Evolutionary conservation across 2,888 invertebrate genomes (phyloP), one percentile per base, ranked within the genome.

Genomic region (Chromoteleia sp.): DNA sequence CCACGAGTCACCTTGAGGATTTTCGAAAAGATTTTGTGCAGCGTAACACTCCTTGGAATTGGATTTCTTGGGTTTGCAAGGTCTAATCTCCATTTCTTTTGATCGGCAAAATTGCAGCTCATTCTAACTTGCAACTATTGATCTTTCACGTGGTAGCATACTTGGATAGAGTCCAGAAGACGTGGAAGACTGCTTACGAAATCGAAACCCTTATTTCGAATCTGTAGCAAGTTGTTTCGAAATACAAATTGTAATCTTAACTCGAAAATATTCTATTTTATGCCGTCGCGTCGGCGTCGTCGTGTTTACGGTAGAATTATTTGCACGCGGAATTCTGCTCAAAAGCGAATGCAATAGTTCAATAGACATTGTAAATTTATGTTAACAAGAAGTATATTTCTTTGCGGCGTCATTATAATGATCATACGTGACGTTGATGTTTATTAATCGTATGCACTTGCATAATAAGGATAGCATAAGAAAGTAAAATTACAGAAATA

Each of bases 91-190:
- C 85, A 87, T 88, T 87, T 87, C 85, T 85, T 87, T 89, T 87
- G 87, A 88, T 87, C 85, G 85, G 84, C 85, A 87, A 90, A 90
- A 89, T 83, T 88, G 89, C 89, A 86, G 89, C 83, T 91, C 91
- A 91, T 87, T 88, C 88, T 87, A 90, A 85, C 90, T 90, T 90
- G 90, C 91, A 89, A 87, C 84, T 90, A 88, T 89, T 87, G 84
- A 75, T 74, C 75, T 61, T 75, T 78, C 73, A 25, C 56, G 61
- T 65, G 50, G 68, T 77, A 82, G 73, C 74, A 74, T 52, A 61
- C 43, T 77, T 73, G 61, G 67, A 71, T 48, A 14, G 21, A 48
- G 63, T 77, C 65, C 70, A 74, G 36, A 30, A 61, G 61, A 25
- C 67, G n/a, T 17, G 21, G n/a, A 54, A 59, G 19, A 61, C 33